Evolutionary conservation across 2,113 vertebrate species (phyloP), one percentile per base, ranked within the genome.

Genomic region (Corythoichthys intestinalis): DNA sequence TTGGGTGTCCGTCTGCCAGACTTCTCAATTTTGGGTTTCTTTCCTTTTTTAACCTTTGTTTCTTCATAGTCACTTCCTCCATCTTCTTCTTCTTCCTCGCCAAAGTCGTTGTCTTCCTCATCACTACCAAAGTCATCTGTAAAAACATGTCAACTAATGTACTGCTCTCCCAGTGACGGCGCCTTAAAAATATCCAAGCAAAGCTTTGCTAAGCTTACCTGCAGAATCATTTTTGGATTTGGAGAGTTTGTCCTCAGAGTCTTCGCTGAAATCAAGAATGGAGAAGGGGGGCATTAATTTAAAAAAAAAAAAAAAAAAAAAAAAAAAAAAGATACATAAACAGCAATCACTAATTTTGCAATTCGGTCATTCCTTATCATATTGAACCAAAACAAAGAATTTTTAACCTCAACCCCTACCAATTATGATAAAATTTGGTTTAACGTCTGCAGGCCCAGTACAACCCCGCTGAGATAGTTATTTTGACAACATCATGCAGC

Each of bases 151-250:
- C 48, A 39, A 35, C 37, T 61, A 11, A 4, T 0, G 8, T 8
- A 37, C 53, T 35, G 14, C 11, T 11, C 13, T 41, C 39, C 39
- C 28, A 6, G 12, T 65, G 49, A 67, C 34, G 64, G 15, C 15
- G 59, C 17, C 47, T 57, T 53, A 17, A 20, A 66, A 15, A 39
- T 46, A 37, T 3, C 20, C 1, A 20, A 75, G 50, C 6, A 39
- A 39, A 38, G 6, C 35, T 17, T n/a, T n/a, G 39, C 28, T 34
- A 0, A 2, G 44, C 87, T 87, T 93, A 99, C 97, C 97, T 91
- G 95, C 94, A 2, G 97, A 99, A 70, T 97, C 95, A 62, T 96
- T 95, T 93, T 99, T 98, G 71, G 94, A 85, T 93, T 99, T 99
- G 84, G 95, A 87, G 71, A 96, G 91, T 90, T 99, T 98, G 4